Evolutionary conservation across 2,888 invertebrate genomes (phyloP).

Genomic region (Iselma pallidipennis): DNA sequence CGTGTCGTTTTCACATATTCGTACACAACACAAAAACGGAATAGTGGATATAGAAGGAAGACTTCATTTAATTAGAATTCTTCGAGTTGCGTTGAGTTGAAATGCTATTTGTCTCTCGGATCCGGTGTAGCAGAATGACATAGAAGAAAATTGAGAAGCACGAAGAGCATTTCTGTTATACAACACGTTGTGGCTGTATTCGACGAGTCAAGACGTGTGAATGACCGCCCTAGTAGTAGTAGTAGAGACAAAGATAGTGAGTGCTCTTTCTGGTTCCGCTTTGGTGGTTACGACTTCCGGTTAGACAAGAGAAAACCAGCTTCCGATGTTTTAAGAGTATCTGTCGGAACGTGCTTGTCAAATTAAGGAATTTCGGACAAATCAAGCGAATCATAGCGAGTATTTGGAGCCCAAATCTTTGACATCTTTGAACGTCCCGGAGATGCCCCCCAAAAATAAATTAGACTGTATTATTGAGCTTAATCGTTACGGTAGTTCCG

Average conservation of each 20-base stretch:
- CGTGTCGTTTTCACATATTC: neutral
- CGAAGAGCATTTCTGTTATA: neutral
- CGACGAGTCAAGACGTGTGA: conserved; percentile 11
- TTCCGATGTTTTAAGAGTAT: too few species aligned
- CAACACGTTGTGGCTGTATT: neutral
- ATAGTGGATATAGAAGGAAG: too few species aligned
- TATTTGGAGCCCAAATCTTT: too few species aligned
- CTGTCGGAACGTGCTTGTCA: too few species aligned
- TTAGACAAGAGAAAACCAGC: neutral
- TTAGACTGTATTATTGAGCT: too few species aligned
- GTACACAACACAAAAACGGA: neutral
- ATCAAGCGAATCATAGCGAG: neutral
- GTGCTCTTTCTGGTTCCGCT: conserved; percentile 9
- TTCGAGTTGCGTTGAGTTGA: conserved; percentile 18
- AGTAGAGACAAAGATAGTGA: conserved; percentile 11
- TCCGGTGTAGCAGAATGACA: conserved; percentile 5
- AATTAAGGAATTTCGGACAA: neutral
- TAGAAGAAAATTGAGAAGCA: neutral
- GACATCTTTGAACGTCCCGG: too few species aligned
- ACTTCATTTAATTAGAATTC: conserved; percentile 28
- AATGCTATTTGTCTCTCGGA: conserved; percentile 19
- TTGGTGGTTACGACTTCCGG: conserved; percentile 4
- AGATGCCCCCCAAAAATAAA: too few species aligned
- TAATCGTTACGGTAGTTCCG: too few species aligned
- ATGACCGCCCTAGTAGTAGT: conserved; percentile 20